Evolutionary conservation across 2,113 vertebrate genomes (phyloP), one percentile per base, ranked within the genome.

Genomic region (Leucosticte australis): DNA sequence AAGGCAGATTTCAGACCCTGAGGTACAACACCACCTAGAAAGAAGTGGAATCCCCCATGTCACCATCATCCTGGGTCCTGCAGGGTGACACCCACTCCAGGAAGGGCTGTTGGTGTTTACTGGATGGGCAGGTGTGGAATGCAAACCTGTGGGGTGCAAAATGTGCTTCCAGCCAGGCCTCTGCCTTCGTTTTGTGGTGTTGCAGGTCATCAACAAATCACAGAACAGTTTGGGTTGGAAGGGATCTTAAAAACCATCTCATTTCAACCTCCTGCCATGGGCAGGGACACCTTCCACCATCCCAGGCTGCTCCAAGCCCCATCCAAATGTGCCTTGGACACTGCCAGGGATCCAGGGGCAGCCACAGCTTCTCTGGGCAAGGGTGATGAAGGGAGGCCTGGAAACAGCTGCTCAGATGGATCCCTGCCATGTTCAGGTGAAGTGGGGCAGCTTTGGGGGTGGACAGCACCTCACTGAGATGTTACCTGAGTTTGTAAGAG

Each of bases 21-120:
- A 92, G 71, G 31, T 28, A 41, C 41, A 71, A 33, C 24, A n/a
- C 3, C 10, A 8, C 35, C 3, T 0, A 12, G 42, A 17, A 65
- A 78, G 62, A 79, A 33, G n/a, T 47, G 83, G 57, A 41, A 68
- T 15, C 15, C 24, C 56, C 8, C 1, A 2, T 53, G 50, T 17
- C 60, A 39, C 26, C 0, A 0, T 59, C 28, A 53, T 1, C 23
- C 33, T 35, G 81, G 30, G 56, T 55, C 49, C 27, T 5, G 5
- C 27, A 74, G 75, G 55, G 46, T 50, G 60, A 24, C 35, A n/a
- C 16, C 7, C 1, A 0, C 50, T 27, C 37, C 68, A 35, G 62
- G 62, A 70, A 62, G 52, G 37, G 49, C 37, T 73, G 15, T 6
- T 13, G 15, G 12, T 11, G 28, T 18, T 84, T 22, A 2, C 35